These are phyloP conservation scores for Tricholaema leucomelas DNA, from an alignment of 2,113 vertebrate genomes.

Conservation along the genomic window DNA sequence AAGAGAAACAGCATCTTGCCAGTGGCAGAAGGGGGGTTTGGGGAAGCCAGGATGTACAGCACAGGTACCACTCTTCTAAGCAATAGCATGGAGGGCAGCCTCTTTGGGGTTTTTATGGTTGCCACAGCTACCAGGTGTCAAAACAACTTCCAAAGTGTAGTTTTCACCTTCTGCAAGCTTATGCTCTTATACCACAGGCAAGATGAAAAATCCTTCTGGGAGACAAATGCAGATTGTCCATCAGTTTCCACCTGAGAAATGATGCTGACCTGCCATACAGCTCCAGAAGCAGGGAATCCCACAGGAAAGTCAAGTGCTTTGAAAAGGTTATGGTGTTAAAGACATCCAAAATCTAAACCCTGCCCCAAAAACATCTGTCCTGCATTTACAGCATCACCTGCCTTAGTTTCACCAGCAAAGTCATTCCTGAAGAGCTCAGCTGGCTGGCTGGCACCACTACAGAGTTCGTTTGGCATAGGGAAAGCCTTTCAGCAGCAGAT, in stretches of 20 bases:
- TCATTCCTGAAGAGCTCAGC: neutral
- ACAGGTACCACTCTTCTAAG: neutral
- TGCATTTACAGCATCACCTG: neutral
- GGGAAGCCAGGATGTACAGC: neutral
- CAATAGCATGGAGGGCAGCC: neutral
- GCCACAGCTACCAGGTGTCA: neutral
- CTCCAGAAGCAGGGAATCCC: neutral
- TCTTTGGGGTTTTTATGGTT: accelerated
- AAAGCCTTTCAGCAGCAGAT: neutral
- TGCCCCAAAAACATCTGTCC: neutral
- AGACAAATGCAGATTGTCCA: neutral
- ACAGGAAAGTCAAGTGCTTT: neutral
- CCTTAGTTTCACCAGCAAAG: neutral
- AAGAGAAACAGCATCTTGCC: neutral
- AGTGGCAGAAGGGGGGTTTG: neutral
- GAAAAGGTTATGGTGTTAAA: neutral
- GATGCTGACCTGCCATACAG: neutral
- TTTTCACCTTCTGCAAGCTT: neutral
- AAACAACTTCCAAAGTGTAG: neutral
- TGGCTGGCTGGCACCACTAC: neutral
- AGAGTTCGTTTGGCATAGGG: neutral
- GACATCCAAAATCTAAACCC: neutral
- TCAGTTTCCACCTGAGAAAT: neutral
- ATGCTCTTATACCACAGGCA: neutral
- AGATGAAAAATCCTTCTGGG: neutral